Conservation (phyloP, 1,140 invertebrate species). For the Prorops nasuta region DNA sequence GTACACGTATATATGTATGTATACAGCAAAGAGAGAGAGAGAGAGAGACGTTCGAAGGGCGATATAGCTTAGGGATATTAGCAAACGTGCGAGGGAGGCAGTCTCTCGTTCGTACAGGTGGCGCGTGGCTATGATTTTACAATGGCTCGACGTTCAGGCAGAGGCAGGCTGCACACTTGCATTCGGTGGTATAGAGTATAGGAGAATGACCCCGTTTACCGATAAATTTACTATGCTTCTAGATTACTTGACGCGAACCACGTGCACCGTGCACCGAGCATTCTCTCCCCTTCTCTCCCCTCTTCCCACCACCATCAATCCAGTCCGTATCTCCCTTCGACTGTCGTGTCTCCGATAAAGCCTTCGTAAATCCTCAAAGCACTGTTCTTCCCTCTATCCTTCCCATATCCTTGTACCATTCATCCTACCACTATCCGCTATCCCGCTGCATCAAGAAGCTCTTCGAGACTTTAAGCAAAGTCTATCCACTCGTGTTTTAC, state of each 20-base stretch:
- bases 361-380: conserved; percentile 13
- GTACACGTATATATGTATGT: too few species aligned
- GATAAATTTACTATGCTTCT: conserved; percentile 14
- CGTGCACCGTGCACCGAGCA: too few species aligned
- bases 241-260: not conserved
- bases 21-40: too few species aligned
- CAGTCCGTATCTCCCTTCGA: not conserved
- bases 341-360: conserved; percentile 7
- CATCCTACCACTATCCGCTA: too few species aligned
- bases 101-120: not conserved
- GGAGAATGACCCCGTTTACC: conserved; percentile 13
- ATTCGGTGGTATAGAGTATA: not conserved
- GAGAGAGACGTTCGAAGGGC: too few species aligned
- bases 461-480: too few species aligned
- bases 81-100: not conserved
- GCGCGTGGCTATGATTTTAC: not conserved
- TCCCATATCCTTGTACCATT: not conserved
- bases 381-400: not conserved
- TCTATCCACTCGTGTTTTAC: too few species aligned
- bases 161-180: not conserved
- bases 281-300: not conserved
- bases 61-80: not conserved
- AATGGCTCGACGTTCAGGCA: not conserved
- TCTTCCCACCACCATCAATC: not conserved
- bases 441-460: too few species aligned